A percentile compares a stretch with the other conserved stretches of the same genome.
These are phyloP conservation scores for Drosophila nigricruria DNA, from an alignment of 2,888 invertebrate genomes.

Conservation along the genomic window DNA sequence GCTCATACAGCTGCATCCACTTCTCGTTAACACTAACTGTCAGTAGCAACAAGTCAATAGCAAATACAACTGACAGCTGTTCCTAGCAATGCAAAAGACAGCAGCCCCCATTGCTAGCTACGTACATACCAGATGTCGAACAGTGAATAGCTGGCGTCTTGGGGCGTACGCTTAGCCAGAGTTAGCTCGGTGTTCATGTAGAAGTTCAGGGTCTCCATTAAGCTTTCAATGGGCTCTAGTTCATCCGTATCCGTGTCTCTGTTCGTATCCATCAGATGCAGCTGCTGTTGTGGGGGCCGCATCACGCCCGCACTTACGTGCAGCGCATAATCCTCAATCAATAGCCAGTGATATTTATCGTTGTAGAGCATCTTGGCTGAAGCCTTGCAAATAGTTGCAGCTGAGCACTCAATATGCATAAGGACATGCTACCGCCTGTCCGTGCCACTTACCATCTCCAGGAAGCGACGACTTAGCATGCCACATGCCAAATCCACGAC, in stretches of 20 bases:
- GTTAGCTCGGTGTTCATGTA: conserved; percentile 85
- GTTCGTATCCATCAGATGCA: conserved; percentile 43
- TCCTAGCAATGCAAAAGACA: neutral
- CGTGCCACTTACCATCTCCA: conserved; percentile 82
- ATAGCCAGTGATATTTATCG: conserved; percentile 85
- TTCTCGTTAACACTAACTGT: conserved; percentile 29
- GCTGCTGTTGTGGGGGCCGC: conserved; percentile 5
- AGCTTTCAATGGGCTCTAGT: conserved; percentile 83
- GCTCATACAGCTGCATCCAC: neutral
- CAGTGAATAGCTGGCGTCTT: conserved; percentile 69
- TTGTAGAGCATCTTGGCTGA: conserved; percentile 84
- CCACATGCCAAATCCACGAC: conserved; percentile 84
- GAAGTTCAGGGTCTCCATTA: conserved; percentile 84
- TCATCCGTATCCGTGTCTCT: conserved; percentile 56
- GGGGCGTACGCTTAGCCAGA: conserved; percentile 79
- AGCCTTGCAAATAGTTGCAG: conserved; percentile 78
- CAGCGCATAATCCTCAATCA: conserved; percentile 84
- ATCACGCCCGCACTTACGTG: conserved; percentile 47
- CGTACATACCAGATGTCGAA: conserved; percentile 85
- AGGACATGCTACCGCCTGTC: conserved; percentile 17
- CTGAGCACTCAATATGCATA: conserved; percentile 55
- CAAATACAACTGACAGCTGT: conserved; percentile 35
- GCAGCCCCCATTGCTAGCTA: conserved; percentile 16
- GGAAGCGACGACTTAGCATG: conserved; percentile 78
- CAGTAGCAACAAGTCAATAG: conserved; percentile 43